Evolutionary conservation across 2,888 invertebrate genomes (phyloP).

Genomic region (Gortyna flavago): DNA sequence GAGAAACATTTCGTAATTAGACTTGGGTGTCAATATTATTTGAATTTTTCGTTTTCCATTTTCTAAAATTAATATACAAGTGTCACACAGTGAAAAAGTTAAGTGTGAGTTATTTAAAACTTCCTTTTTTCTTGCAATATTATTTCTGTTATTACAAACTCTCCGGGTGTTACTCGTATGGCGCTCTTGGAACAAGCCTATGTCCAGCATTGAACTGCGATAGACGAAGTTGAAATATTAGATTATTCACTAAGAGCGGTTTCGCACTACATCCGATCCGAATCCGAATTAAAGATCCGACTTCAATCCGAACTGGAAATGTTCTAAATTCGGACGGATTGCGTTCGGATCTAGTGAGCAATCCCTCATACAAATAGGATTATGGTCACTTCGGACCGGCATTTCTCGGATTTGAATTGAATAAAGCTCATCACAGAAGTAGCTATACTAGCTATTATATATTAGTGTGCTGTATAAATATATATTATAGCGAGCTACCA

Average conservation of each 20-base stretch:
- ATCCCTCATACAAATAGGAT: no score
- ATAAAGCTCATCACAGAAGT: not conserved
- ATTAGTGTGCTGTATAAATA: no score
- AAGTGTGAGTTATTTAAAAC: not conserved
- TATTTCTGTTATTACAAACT: not conserved
- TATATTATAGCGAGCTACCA: no score
- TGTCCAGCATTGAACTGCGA: not conserved
- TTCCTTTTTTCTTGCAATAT: not conserved
- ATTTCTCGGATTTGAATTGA: no score
- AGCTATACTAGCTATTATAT: no score
- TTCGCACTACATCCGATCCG: no score
- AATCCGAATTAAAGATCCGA: no score
- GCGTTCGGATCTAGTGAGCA: no score
- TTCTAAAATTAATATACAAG: slow-evolving; percentile 66
- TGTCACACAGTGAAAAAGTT: slow-evolving; percentile 55
- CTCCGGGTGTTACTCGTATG: not conserved
- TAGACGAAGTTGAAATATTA: not conserved
- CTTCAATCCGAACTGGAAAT: no score
- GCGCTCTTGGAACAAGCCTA: no score
- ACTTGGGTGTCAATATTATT: slow-evolving; percentile 70
- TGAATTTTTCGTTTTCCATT: slow-evolving; percentile 71
- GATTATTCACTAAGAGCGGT: not conserved
- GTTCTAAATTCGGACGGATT: no score
- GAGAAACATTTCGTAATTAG: slow-evolving; percentile 72
- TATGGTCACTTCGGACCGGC: no score